Percentiles rank a stretch among this genome's conserved stretches.
Conservation (phyloP, 2,113 vertebrate species). For the Erythrocercus mccallii region DNA sequence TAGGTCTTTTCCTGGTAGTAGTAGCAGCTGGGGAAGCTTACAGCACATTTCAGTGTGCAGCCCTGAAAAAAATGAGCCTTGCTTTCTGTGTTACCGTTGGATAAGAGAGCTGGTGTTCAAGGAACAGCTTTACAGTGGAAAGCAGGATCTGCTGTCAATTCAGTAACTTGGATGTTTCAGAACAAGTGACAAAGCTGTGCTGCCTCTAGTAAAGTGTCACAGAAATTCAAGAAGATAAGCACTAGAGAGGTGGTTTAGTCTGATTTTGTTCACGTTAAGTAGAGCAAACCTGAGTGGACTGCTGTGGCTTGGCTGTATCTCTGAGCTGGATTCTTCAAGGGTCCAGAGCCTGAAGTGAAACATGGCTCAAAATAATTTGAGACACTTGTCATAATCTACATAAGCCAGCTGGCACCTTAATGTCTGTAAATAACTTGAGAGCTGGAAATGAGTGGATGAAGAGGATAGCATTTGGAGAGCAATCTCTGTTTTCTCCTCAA, state of each 20-base stretch:
- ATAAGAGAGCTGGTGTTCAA: not conserved
- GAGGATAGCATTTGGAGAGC: not conserved
- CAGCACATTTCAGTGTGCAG: not conserved
- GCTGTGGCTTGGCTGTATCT: not conserved
- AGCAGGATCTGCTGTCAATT: not conserved
- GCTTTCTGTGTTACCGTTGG: not conserved
- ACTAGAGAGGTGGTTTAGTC: not conserved
- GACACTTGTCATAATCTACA: not conserved
- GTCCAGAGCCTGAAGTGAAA: not conserved
- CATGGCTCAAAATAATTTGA: not conserved
- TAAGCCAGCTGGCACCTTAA: not conserved
- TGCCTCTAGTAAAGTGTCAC: not conserved
- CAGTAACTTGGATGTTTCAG: not conserved
- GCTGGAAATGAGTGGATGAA: not conserved
- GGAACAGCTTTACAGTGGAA: not conserved
- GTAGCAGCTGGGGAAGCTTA: not conserved
- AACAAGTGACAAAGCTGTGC: not conserved
- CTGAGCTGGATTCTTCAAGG: not conserved
- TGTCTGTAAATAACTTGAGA: not conserved
- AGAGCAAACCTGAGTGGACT: not conserved
- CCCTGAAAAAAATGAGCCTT: not conserved
- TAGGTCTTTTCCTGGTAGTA: not conserved
- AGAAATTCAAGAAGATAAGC: not conserved
- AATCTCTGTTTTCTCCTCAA: not conserved
- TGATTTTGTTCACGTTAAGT: not conserved